phyloP scores from a whole-genome alignment of 2,797 vertebrate genomes.

The Eidolon dupreanum region DNA sequence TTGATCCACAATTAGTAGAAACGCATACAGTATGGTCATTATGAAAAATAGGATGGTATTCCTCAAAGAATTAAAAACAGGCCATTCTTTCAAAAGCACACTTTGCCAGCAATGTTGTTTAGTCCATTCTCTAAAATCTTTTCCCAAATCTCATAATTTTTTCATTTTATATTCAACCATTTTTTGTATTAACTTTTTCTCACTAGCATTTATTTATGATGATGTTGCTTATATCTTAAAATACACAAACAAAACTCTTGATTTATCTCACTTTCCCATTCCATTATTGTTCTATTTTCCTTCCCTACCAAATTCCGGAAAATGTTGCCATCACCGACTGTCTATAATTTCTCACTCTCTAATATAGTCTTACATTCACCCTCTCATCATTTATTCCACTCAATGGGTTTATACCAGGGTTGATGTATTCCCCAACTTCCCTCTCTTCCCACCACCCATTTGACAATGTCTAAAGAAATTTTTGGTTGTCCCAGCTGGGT shows the following conservation, averaged over 20 bases:
- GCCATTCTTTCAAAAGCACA: background rate
- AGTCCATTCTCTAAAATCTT: background rate
- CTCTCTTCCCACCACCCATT: background rate
- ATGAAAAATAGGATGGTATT: background rate
- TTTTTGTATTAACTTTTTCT: background rate
- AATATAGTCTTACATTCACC: background rate
- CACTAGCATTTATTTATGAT: background rate
- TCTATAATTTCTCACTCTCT: background rate
- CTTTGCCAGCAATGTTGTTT: background rate
- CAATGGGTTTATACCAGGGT: background rate
- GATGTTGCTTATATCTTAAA: background rate
- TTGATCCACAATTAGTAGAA: background rate
- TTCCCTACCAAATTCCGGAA: background rate
- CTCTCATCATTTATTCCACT: background rate
- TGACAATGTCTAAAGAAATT: background rate
- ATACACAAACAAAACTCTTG: background rate
- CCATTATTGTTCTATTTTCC: background rate
- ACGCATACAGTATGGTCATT: background rate
- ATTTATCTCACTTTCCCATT: background rate
- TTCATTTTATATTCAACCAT: background rate
- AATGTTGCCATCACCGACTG: background rate
- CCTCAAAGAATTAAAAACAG: background rate
- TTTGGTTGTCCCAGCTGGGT: background rate
- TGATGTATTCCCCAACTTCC: background rate
- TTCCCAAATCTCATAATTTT: background rate